These are phyloP conservation scores for Agrotis exclamationis DNA, from an alignment of 2,888 invertebrate species.

Conservation along the genomic window DNA sequence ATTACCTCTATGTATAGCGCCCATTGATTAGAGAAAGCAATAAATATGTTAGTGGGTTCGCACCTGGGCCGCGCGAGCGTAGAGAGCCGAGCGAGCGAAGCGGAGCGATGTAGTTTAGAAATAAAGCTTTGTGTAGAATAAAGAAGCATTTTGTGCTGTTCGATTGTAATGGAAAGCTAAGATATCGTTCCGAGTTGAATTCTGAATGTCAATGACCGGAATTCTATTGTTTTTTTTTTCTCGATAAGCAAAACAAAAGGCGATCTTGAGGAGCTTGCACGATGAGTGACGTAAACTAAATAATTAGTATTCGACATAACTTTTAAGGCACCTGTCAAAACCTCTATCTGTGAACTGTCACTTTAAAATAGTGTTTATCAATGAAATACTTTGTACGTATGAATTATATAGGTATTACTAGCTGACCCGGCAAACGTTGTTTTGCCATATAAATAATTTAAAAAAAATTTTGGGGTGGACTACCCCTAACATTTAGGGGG, in stretches of 20 bases:
- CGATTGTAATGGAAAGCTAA: slow-evolving; percentile 17
- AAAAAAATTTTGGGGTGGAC: no score
- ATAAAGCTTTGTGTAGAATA: slow-evolving; percentile 39
- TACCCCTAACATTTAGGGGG: no score
- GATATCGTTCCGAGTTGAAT: slow-evolving; percentile 15
- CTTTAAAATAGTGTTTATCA: no score
- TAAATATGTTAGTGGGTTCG: slow-evolving; percentile 57
- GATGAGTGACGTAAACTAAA: no score
- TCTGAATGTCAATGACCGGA: background rate
- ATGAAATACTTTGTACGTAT: no score
- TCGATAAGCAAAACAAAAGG: background rate
- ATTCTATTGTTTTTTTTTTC: slow-evolving; percentile 5
- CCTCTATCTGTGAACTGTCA: no score
- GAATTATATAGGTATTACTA: no score
- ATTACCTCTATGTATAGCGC: slow-evolving; percentile 47
- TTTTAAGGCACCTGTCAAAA: no score
- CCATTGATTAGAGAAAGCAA: slow-evolving; percentile 55
- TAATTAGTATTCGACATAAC: no score
- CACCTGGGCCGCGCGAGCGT: slow-evolving; percentile 46
- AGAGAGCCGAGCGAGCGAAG: slow-evolving; percentile 29
- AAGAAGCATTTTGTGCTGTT: slow-evolving; percentile 16
- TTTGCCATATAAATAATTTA: no score
- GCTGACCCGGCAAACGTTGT: no score
- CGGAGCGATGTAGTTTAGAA: slow-evolving; percentile 26
- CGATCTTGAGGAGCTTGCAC: no score